Base-by-base conservation (phyloP, 2,888 invertebrate genomes). In the Cataglyphis altisquamis region DNA sequence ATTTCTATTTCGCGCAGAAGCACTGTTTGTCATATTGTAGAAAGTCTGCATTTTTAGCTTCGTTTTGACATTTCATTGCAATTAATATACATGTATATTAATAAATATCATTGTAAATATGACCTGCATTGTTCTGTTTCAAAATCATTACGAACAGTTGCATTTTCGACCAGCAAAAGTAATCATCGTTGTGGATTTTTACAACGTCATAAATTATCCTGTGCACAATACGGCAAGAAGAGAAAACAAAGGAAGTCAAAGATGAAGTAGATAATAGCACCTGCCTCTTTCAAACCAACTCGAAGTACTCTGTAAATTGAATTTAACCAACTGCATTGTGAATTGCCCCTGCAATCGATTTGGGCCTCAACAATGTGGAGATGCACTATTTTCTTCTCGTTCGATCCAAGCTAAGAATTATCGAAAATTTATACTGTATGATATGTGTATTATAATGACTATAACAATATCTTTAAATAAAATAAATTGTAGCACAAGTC, bases 231-330 rank as follows among this genome's bases (percentile, higher is more conserved):
- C 60, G 41, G 48, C 48, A 48, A 25, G 63, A 67, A 67, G 52
- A 52, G 55, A 25, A 66, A 80, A 74, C 72, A 64, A 67, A 77
- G 55, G 81, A 75, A 82, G 63, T 85, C 68, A 75, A 62, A 55
- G 64, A 15, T 57, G 62, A 63, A 48, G 57, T 32, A 64, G 72
- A 78, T 75, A 82, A 66, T 81, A 60, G 67, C 55, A 21, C 63
- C 82, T 72, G 32, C 73, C 82, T 60, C 70, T 84, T 57, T 55
- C 63, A 74, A 77, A 57, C 55, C 55, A 77, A 67, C 60, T 73
- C 68, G 55, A 81, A 62, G 77, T 60, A 32, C 57, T 84, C 73
- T 81, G 82, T 82, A n/a, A 77, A 86, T 89, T 87, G 80, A 77
- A 87, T 89, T 83, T 78, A 64, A 62, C 73, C 36, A 48, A 45